Evolutionary conservation across 2,113 vertebrate species (phyloP), one percentile per base, ranked within the genome.

Genomic region (Lanius collurio): DNA sequence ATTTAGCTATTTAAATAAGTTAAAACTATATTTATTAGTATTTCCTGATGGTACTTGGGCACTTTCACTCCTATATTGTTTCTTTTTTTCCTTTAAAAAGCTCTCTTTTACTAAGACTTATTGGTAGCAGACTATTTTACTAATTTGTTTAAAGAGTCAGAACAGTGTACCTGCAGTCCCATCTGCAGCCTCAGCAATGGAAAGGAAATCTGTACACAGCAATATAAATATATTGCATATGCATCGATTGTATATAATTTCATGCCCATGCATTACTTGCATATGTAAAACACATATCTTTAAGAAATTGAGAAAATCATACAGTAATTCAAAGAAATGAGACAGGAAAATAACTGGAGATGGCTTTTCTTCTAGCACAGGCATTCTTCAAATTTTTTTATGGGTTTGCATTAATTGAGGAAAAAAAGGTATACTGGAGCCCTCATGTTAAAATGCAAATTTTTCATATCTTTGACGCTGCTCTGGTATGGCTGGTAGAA

Each of bases 1-100:
- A 68, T 37, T n/a, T 22, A 47, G 12, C 19, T 42, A 27, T 50
- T 95, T 92, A 95, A 97, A 94, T 94, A 89, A 96, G 93, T 89
- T 49, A 76, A 86, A 84, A 62, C 73, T 93, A 42, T 77, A 79
- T 93, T 89, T 96, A 76, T 93, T 94, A 19, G 1, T 69, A 55
- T 94, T 90, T 86, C 33, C 77, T 96, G 33, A n/a, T 80, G 52
- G 37, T 79, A 47, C 37, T 76, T 74, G 30, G 10, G 16, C 84
- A 93, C 64, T 92, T 76, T 80, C 11, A 30, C 15, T 75, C 35
- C 69, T 83, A 69, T 59, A 50, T 65, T 96, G 94, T 44, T 76
- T 91, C 89, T 83, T 13, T 97, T 96, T 79, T 84, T 83, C 50
- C 70, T 77, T 89, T 91, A 33, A 55, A 92, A 96, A 68, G 27